Base-by-base conservation (phyloP, 1,140 invertebrate species). In the Scaptomyza montana region DNA sequence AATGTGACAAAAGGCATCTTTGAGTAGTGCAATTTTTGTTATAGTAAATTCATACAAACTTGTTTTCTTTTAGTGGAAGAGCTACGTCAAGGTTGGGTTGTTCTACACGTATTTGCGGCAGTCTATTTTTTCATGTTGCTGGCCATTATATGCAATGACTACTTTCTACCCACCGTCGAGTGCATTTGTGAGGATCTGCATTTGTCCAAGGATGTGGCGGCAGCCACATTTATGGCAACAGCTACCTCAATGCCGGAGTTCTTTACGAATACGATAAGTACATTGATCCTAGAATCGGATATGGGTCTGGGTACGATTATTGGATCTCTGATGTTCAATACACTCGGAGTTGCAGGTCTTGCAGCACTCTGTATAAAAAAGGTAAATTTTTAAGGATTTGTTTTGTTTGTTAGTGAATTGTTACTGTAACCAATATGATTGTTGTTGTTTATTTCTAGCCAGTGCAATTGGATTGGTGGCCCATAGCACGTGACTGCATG, bases 141-240 rank as follows among this genome's bases (percentile, higher is more conserved):
- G 10, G 96, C 96, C 1, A 94, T 97, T 30, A 95, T 98, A 2
- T 98, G 97, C 91, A 97, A 98, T 84, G 95, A 97, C 80, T 98
- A 97, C 80, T 96, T 98, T 76, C 93, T 98, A 12, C 96, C 97
- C 0, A 95, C 96, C 1, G 94, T 98, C 2, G 96, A 97, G 89
- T 93, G 95, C 70, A 96, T 98, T 72, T 97, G 96, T 85, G 94
- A 95, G 30, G 94, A 94, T 61, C 90, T 96, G 19, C 94, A 95
- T 67, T 94, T 96, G 89, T 95, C 95, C 9, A 93, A 94, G 84
- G 97, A 98, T 91, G 96, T 98, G 7, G 97, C 97, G 0, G 97
- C 97, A 0, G 97, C 97, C 0, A 98, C 97, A 0, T 98, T 98
- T 82, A 97, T 98, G 95, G 96, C 97, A 0, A 96, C 97, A 0